Conservation (phyloP, 2,113 vertebrate species). For the Agelaius tricolor region DNA sequence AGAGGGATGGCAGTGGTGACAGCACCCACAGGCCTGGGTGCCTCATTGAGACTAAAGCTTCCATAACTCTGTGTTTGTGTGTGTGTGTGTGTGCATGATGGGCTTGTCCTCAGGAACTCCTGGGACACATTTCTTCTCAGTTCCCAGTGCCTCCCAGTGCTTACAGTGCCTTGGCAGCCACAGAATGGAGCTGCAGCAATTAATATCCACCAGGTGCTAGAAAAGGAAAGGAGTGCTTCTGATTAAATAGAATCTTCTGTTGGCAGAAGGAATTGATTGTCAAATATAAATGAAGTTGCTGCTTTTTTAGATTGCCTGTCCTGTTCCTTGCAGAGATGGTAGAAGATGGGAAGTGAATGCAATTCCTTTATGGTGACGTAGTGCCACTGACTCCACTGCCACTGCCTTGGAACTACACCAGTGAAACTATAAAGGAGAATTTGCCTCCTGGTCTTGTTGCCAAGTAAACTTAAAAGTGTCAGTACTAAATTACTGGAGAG, state of each 20-base stretch:
- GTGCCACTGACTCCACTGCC: not conserved
- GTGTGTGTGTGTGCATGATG: not conserved
- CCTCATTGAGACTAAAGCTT: not conserved
- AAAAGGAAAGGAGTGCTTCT: not conserved
- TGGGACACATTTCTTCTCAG: not conserved
- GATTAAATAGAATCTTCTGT: not conserved
- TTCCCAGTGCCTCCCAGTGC: not conserved
- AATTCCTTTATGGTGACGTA: not conserved
- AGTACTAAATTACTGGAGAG: constrained; percentile 7
- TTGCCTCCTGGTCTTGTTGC: constrained; percentile 2
- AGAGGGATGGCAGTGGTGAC: not conserved
- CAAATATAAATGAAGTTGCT: not conserved
- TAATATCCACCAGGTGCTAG: not conserved
- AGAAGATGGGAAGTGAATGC: not conserved
- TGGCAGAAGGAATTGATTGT: not conserved
- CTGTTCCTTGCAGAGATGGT: not conserved
- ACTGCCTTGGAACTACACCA: not conserved
- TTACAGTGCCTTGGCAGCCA: not conserved
- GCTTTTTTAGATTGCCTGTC: not conserved
- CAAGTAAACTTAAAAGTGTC: not conserved
- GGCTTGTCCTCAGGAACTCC: not conserved
- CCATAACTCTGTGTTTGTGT: rapidly evolving
- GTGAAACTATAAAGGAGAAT: not conserved
- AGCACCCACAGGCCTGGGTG: not conserved
- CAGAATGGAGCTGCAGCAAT: not conserved